Base-by-base conservation (phyloP, 2,888 invertebrate genomes). In the Drosophila monieri region DNA sequence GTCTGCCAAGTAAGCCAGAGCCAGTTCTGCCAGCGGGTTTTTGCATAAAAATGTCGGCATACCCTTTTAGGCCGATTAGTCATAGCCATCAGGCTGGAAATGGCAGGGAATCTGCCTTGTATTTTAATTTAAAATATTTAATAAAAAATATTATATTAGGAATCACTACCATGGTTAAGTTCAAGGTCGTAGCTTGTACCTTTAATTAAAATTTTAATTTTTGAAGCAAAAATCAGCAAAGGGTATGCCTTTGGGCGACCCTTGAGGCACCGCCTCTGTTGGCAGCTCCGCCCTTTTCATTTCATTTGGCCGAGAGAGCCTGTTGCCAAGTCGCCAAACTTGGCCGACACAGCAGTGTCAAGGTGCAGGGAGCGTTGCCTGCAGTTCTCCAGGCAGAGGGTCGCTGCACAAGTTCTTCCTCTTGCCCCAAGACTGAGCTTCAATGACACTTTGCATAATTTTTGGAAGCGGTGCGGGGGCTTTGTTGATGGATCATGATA, bases 351-450 rank as follows among this genome's bases (percentile, higher is more conserved):
- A 62, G 55, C 67, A 68, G 59, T 80, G 78, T 78, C 85, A 87
- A 87, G 87, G 85, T 80, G 80, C 85, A 80, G 85, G 85, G 76
- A 78, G 86, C 76, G 85, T 80, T 86, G 81, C 76, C 78, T 86
- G 81, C 76, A 64, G 66, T 66, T 66, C 54, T 21, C 14, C 27
- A 14, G 30, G 43, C 49, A 23, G 41, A 43, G 37, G 49, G 85
- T 81, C 79, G 81, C 74, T 85, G 81, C 79, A 87, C 88, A 87
- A 85, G 66, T 80, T 61, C 18, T 10, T 58, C 6, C 25, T 27
- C 6, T 27, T 18, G 44, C 5, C 14, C 21, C 8, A 12, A 15
- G 12, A 10, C 37, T n/a, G 43, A 6, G 54, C 58, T 53, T 73
- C 73, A 72, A 69, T 70, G 80, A 48, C 69, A 84, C 70, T 75